Conservation (phyloP, 1,140 invertebrate genomes). For the Megalopta genalis region DNA sequence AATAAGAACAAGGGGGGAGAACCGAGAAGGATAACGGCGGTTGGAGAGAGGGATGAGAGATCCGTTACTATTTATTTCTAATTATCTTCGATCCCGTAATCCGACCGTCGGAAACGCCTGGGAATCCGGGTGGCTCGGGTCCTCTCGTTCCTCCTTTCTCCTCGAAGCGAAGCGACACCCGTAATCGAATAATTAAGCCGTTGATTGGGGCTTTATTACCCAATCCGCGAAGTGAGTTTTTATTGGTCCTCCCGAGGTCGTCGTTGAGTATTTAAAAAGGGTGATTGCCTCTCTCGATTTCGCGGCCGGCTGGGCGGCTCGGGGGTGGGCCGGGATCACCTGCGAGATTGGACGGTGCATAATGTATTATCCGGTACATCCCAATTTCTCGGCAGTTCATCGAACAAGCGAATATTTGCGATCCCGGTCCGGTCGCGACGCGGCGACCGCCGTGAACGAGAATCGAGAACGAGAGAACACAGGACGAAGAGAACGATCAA, state of each 20-base stretch:
- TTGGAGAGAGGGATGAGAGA: constrained; percentile 53
- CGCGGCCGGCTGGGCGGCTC: neutral
- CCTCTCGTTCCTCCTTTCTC: constrained; percentile 41
- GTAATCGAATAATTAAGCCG: constrained; percentile 80
- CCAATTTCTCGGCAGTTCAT: constrained; percentile 59
- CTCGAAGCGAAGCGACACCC: constrained; percentile 9
- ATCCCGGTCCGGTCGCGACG: neutral
- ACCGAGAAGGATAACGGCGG: too few species aligned
- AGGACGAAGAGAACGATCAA: too few species aligned
- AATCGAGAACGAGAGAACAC: too few species aligned
- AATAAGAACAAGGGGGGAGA: constrained; percentile 70
- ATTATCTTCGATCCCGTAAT: constrained; percentile 80
- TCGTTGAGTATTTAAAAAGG: constrained; percentile 75
- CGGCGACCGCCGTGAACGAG: too few species aligned
- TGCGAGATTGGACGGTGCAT: constrained; percentile 69
- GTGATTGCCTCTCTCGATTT: constrained; percentile 73
- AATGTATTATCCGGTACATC: constrained; percentile 61
- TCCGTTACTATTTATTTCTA: constrained; percentile 79
- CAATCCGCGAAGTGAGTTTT: constrained; percentile 79
- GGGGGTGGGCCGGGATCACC: constrained; percentile 60
- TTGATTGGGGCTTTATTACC: constrained; percentile 81
- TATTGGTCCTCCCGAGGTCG: constrained; percentile 71
- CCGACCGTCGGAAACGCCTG: constrained; percentile 40
- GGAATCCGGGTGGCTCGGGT: constrained; percentile 19
- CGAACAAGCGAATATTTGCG: constrained; percentile 42